These are phyloP conservation scores for Sciaenops ocellatus DNA, from an alignment of 2,797 vertebrate genomes.

Conservation along the genomic window DNA sequence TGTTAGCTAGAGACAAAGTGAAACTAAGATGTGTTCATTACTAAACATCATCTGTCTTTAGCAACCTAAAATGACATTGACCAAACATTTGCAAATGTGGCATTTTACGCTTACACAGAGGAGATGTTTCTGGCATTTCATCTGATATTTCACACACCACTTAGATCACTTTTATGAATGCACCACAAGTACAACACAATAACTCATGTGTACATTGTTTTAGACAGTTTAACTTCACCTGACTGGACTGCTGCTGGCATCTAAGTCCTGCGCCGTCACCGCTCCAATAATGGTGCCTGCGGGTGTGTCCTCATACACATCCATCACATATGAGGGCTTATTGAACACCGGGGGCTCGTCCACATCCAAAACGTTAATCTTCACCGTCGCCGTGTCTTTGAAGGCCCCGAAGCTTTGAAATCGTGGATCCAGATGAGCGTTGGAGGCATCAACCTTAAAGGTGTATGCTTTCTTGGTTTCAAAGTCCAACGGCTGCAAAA, in stretches of 20 bases:
- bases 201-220: slow-evolving; percentile 2
- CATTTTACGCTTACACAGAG: background rate
- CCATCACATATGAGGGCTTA: slow-evolving; percentile 94
- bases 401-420: slow-evolving; percentile 95
- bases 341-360: slow-evolving; percentile 97
- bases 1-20: background rate
- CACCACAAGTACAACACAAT: background rate
- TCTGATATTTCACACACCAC: too few relatives aligned
- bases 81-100: background rate
- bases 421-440: slow-evolving; percentile 92
- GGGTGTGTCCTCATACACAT: slow-evolving; percentile 96
- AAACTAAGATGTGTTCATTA: background rate
- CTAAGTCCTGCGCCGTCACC: slow-evolving; percentile 96
- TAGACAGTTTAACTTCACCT: slow-evolving; percentile 85
- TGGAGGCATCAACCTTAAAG: slow-evolving; percentile 97
- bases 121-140: background rate
- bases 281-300: slow-evolving; percentile 96
- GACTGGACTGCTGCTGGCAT: slow-evolving; percentile 92
- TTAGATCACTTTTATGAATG: background rate
- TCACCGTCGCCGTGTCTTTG: slow-evolving; percentile 97
- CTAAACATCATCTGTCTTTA: background rate
- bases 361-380: slow-evolving; percentile 96
- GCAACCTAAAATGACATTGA: background rate
- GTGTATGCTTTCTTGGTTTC: slow-evolving; percentile 98
- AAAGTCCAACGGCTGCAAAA: slow-evolving; percentile 91